Evolutionary conservation across 1,140 invertebrate genomes (phyloP).

Genomic region (Aphaenogaster ashmeadi): DNA sequence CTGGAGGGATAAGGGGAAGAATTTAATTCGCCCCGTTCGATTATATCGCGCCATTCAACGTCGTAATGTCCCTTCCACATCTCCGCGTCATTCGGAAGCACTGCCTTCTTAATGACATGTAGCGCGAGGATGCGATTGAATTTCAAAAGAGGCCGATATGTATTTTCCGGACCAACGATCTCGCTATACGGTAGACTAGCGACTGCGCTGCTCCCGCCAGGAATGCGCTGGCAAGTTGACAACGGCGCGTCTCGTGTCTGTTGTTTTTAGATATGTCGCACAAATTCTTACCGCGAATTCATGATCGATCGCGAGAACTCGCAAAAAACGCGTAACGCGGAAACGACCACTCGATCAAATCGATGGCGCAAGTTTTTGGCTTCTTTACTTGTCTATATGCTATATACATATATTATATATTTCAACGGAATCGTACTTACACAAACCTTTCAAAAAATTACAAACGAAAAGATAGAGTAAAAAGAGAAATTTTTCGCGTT

Average conservation of each 20-base stretch:
- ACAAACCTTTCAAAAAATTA: not conserved
- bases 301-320: not conserved
- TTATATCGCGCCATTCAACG: slow-evolving; percentile 77
- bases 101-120: not conserved
- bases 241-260: slow-evolving; percentile 76
- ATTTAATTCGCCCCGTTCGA: slow-evolving; percentile 84
- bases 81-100: not conserved
- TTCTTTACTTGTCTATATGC: not conserved
- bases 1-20: not conserved
- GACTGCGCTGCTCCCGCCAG: slow-evolving; percentile 65
- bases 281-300: slow-evolving; percentile 48
- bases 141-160: slow-evolving; percentile 67
- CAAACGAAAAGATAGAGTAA: not conserved
- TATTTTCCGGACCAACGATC: slow-evolving; percentile 70
- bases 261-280: slow-evolving; percentile 77
- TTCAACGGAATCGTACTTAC: not conserved
- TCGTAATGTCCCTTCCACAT: slow-evolving; percentile 61
- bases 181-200: slow-evolving; percentile 59
- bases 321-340: not conserved
- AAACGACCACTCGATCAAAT: not conserved
- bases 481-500: not conserved
- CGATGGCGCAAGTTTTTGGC: not conserved
- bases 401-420: not conserved
- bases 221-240: slow-evolving; percentile 82
- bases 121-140: slow-evolving; percentile 63